phyloP scores from a whole-genome alignment of 2,797 vertebrate species.

The Octomys mimax region DNA sequence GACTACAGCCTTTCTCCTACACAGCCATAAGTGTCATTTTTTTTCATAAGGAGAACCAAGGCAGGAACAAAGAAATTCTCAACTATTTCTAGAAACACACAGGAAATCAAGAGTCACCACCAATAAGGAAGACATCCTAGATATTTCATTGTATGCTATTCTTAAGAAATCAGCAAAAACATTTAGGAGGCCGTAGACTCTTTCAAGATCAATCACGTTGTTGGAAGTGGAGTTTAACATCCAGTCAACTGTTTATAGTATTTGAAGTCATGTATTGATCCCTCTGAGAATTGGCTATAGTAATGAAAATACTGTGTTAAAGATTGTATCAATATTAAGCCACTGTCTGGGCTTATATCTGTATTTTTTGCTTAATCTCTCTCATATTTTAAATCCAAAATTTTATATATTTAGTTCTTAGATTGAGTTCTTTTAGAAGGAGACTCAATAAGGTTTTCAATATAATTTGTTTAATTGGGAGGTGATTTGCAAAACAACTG shows the following conservation, averaged over 20 bases:
- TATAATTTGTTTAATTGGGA: neutral
- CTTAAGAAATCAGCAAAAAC: slow-evolving; percentile 35
- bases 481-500: neutral
- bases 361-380: neutral
- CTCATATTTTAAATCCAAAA: neutral
- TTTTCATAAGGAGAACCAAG: neutral
- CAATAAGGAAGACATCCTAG: neutral
- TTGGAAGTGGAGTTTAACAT: neutral
- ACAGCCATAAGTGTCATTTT: neutral
- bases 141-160: neutral
- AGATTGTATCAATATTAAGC: slow-evolving; percentile 17
- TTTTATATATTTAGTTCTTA: slow-evolving; percentile 15
- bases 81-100: neutral
- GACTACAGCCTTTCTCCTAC: neutral
- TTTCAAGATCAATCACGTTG: neutral
- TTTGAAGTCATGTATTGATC: slow-evolving; percentile 21
- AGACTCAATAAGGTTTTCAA: slow-evolving; percentile 1
- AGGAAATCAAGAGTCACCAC: neutral
- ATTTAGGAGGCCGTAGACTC: neutral
- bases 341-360: slow-evolving; percentile 16
- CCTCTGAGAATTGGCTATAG: neutral
- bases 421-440: neutral
- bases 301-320: neutral
- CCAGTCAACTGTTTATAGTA: neutral
- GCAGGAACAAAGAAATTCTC: neutral